Percentiles rank a stretch among this genome's conserved stretches.
Conservation (phyloP, 2,888 invertebrate species). For the Megastigmus dorsalis region DNA sequence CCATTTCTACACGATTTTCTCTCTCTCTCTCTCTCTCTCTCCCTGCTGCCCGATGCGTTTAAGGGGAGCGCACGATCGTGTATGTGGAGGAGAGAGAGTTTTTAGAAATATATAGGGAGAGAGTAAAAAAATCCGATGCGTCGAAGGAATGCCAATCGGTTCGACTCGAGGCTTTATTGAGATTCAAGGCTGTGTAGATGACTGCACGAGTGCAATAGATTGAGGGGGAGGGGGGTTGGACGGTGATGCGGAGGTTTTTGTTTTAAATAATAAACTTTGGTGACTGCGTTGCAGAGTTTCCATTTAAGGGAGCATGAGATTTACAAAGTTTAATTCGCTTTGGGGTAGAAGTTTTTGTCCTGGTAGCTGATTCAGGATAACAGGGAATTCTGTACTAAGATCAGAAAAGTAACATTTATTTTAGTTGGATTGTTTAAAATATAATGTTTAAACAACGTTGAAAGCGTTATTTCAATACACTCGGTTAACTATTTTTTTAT, state of each 20-base stretch:
- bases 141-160: conserved; percentile 50
- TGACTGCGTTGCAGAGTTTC: background rate
- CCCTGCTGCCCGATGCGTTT: background rate
- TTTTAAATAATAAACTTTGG: background rate
- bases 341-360: no score
- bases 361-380: no score
- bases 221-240: background rate
- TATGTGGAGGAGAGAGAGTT: background rate
- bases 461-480: no score
- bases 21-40: conserved; percentile 37
- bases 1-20: conserved; percentile 73
- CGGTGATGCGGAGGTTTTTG: background rate
- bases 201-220: conserved; percentile 20
- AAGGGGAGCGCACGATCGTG: background rate
- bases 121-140: conserved; percentile 37
- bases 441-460: no score
- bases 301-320: background rate
- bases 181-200: background rate
- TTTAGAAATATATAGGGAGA: background rate
- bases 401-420: no score
- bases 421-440: no score
- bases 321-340: no score
- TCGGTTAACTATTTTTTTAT: no score
- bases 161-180: background rate
- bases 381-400: no score